phyloP scores from a whole-genome alignment of 2,113 vertebrate genomes.

The Urocynchramus pylzowi region DNA sequence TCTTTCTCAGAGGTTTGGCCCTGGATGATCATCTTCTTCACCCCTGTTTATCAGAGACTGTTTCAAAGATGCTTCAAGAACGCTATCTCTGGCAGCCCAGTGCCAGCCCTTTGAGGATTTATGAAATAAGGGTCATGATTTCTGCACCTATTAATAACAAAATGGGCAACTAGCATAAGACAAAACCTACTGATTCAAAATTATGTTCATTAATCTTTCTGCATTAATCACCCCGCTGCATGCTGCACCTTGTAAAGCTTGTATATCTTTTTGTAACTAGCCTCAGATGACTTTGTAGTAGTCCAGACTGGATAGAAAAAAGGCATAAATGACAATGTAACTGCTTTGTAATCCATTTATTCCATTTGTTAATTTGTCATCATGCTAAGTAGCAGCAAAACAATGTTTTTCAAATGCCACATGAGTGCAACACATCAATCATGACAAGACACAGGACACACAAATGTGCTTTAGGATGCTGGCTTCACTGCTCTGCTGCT shows the following conservation, averaged over 20 bases:
- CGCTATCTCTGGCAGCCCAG: neutral
- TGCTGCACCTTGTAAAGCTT: constrained; percentile 19
- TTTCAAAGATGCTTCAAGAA: neutral
- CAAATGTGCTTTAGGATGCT: neutral
- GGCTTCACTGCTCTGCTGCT: neutral
- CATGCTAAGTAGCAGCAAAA: constrained; percentile 14
- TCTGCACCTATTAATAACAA: neutral
- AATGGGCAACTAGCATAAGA: neutral
- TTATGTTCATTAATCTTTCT: constrained; percentile 53
- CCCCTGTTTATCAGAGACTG: neutral
- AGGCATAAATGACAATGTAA: constrained; percentile 32
- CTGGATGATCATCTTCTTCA: neutral
- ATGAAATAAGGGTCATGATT: neutral
- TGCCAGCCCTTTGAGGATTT: neutral
- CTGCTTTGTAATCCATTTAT: constrained; percentile 34
- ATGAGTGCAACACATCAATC: neutral
- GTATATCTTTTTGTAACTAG: constrained; percentile 25
- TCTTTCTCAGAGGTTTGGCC: neutral
- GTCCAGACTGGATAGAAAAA: neutral
- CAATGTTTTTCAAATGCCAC: constrained; percentile 23
- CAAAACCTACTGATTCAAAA: constrained; percentile 30
- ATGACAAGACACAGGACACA: neutral
- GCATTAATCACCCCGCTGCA: constrained; percentile 27
- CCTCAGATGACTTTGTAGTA: constrained; percentile 6
- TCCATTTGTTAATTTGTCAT: constrained; percentile 54